Conservation (phyloP, 2,113 vertebrate genomes). For the Silurus glanis region DNA sequence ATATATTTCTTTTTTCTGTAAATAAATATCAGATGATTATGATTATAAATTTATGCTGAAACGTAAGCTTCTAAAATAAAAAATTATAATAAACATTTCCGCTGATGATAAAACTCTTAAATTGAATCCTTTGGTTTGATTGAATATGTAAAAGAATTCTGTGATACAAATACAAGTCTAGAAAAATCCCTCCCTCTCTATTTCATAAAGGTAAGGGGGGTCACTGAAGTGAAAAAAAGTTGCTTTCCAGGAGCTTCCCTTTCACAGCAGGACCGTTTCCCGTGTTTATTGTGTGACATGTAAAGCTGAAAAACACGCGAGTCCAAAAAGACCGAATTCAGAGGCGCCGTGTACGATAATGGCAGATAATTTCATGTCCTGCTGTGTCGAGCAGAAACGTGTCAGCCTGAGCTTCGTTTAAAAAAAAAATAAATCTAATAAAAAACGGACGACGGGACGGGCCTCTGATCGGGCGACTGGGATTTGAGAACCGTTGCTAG, state of each 20-base stretch:
- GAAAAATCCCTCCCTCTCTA: not conserved
- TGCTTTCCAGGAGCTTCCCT: conserved; percentile 43
- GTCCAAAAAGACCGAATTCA: conserved; percentile 45
- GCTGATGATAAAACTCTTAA: not conserved
- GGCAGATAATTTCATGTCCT: conserved; percentile 56
- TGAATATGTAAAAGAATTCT: not conserved
- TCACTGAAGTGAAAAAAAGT: conserved; percentile 64
- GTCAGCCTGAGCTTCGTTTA: not conserved
- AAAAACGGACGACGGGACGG: not conserved
- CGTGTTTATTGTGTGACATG: conserved; percentile 45
- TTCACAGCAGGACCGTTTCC: conserved; percentile 10
- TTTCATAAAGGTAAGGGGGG: not conserved
- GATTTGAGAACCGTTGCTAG: not conserved
- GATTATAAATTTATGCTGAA: no score
- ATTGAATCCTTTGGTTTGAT: not conserved
- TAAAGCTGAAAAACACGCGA: conserved; percentile 48
- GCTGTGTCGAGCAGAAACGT: conserved; percentile 32
- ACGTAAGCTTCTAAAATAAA: not conserved
- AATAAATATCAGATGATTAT: not conserved
- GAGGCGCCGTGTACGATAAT: conserved; percentile 44
- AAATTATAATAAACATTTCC: not conserved
- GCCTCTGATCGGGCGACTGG: conserved; percentile 8
- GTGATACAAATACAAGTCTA: not conserved
- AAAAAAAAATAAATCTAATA: not conserved
- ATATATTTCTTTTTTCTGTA: not conserved